Evolutionary conservation across 1,140 invertebrate species (phyloP), one percentile per base, ranked within the genome.

Genomic region (Drosophila burlai): DNA sequence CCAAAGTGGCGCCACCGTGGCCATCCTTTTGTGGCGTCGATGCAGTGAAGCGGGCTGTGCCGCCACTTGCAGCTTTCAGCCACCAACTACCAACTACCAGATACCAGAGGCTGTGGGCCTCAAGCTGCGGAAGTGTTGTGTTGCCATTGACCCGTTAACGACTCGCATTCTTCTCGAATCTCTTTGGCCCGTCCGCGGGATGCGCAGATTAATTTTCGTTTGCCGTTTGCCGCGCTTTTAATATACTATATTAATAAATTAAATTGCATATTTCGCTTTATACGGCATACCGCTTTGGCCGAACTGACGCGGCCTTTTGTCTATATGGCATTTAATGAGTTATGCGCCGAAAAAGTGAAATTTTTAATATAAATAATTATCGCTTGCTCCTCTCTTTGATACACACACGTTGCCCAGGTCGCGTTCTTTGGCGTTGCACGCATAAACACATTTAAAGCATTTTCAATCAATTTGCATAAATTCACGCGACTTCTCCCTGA

Each of bases 291-390:
- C 66, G 66, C 80, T 82, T 78, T 74, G 68, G 47, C 49, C 58
- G 59, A 59, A 58, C 52, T 21, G 36, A 47, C 61, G 63, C 65
- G 55, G 46, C 40, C 43, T 42, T 46, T 38, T 42, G 36, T 40
- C 21, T n/a, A 46, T 59, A 57, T 60, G 40, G 36, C 18, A 43
- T 67, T 40, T 72, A 46, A 60, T 80, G 65, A 79, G 78, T 66
- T 79, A 66, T 84, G 52, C 58, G 63, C 43, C 54, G 42, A 59
- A 80, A 86, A 86, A 83, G 75, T 75, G 61, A 54, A 67, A 73
- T 73, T 86, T 87, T 86, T 86, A 86, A 86, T 86, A 86, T 83
- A 83, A 86, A 89, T 89, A 69, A 89, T 83, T 86, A 65, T 54
- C 58, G 61, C 71, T 26, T 63, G 47, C 62, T 65, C 74, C 83